Evolutionary conservation across 1,140 invertebrate genomes (phyloP).

Genomic region (Tribolium castaneum): DNA sequence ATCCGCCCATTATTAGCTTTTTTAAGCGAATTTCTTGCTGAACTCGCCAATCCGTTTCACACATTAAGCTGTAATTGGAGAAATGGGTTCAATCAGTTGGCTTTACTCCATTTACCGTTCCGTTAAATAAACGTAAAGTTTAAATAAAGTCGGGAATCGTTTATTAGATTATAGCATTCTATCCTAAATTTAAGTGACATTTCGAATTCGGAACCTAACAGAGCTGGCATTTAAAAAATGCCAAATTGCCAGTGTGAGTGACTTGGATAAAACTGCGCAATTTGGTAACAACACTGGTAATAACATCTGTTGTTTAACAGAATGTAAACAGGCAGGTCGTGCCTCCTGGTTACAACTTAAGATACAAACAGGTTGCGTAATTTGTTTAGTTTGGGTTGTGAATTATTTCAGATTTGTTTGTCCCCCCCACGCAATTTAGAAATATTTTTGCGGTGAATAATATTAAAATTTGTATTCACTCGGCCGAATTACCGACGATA

Average conservation of each 20-base stretch:
- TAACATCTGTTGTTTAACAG: background rate
- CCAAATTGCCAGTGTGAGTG: background rate
- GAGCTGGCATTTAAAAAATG: background rate
- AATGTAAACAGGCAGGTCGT: background rate
- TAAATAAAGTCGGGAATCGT: background rate
- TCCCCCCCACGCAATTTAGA: background rate
- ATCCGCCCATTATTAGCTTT: background rate
- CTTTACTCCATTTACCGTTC: background rate
- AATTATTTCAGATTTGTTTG: background rate
- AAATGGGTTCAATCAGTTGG: background rate
- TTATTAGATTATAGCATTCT: background rate
- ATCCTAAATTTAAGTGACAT: background rate
- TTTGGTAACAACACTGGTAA: background rate
- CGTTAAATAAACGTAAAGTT: background rate
- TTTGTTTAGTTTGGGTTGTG: background rate
- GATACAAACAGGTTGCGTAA: background rate
- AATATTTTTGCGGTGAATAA: background rate
- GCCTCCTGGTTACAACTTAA: background rate
- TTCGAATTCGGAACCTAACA: background rate
- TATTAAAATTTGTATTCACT: too few species aligned
- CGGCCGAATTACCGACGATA: too few species aligned
- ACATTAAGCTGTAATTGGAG: background rate
- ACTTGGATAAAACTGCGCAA: background rate
- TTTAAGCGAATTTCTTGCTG: background rate
- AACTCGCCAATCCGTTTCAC: background rate